Evolutionary conservation across 2,797 vertebrate genomes (phyloP), one percentile per base, ranked within the genome.

Genomic region (Synanceia verrucosa): DNA sequence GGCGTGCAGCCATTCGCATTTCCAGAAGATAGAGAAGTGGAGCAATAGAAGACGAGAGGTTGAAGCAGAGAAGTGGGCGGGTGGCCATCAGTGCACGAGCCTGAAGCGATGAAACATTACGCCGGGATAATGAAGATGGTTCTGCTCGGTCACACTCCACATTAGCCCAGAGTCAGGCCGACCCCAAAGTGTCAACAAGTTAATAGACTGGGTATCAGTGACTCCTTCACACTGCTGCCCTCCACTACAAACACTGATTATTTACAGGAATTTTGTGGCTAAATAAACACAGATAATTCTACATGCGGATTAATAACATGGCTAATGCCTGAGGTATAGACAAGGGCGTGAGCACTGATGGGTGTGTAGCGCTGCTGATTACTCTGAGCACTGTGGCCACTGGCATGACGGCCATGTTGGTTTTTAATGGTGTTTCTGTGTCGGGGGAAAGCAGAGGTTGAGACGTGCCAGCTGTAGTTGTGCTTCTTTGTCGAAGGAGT

Each of bases 141-240:
- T 94, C 91, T 92, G 93, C 92, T 94, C 88, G 83, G 93, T 94
- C 92, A 94, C 92, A 92, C 92, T 89, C 83, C 81, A 86, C 91
- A 93, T 93, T 93, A 94, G 91, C 91, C 90, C 88, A 72, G 85
- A 90, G 90, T 92, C 91, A 90, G 85, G 68, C 83, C 85, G 84
- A 93, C 93, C 92, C 89, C 87, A 92, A 92, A 92, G 92, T 93
- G 92, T 93, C 93, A 93, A 92, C 93, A 93, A 91, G 90, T 92
- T 93, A 93, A 94, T 93, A 92, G 92, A 91, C 86, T 90, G 84
- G 84, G 81, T 86, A 88, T 92, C 90, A 82, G 83, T 78, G 83
- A 83, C 85, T 85, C 81, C 84, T 86, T 87, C 91, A 90, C 86
- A 84, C 83, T 46, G 79, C 86, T 77, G 82, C 87, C 83, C 80